Base-by-base conservation (phyloP, 37 sponge, comb jelly and placozoan genomes). In the Beroe ovata region DNA sequence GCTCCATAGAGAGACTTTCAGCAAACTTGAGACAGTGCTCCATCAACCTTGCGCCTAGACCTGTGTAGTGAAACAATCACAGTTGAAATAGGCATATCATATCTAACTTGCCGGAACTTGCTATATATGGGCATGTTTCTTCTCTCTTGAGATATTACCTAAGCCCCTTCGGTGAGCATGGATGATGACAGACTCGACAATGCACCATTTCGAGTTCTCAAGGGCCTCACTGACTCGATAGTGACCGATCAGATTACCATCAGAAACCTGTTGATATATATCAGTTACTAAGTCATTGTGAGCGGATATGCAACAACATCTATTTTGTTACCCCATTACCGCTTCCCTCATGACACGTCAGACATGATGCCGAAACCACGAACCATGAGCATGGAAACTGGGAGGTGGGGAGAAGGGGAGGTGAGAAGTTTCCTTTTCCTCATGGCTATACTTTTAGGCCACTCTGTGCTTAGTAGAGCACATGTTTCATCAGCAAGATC, bases 181-280 rank as follows among this genome's bases (percentile, higher is more conserved):
- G 0, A 77, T 23, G 2, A 77, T 77, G 33, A 77, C 84, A 40
- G 84, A 77, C 54, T 77, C 84, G 1, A 77, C 84, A 42, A 77
- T 36, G 41, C 84, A 77, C 84, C 84, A 77, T 54, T 16, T 37
- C 22, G 26, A 23, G 84, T 42, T 77, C 84, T 77, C 84, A 25
- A 77, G 84, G 21, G 36, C n/a, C 54, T 77, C 84, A 42, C 84
- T 77, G 0, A 77, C 25, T 77, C 84, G 3, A 54, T 77, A 77
- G 47, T 77, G 84, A 28, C 84, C 84, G 18, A 77, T 42, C 22
- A 77, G 54, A 37, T 0, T 20, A 6, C 25, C 84, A n/a, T 77
- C 84, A 6, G 26, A 3, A 0, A 77, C 42, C 84, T 77, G 84
- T 8, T n/a, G n/a, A n/a, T n/a, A n/a, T n/a, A n/a, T n/a, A n/a